These are phyloP conservation scores for Erpetoichthys calabaricus DNA, from an alignment of 2,797 vertebrate genomes.

Conservation along the genomic window DNA sequence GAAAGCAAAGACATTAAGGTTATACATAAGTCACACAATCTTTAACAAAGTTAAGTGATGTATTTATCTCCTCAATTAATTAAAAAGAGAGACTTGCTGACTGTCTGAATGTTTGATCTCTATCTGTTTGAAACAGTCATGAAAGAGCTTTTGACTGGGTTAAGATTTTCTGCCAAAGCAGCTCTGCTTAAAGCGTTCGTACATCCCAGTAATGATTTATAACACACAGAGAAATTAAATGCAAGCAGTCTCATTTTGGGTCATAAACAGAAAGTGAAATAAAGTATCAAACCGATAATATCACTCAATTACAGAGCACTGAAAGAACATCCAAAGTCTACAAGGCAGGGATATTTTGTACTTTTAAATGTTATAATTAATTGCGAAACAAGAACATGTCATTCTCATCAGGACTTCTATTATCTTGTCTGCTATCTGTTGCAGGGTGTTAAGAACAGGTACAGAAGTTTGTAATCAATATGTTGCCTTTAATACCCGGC, in stretches of 20 bases:
- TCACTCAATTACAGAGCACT: slow-evolving; percentile 21
- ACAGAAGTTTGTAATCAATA: slow-evolving; percentile 56
- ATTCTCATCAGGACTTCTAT: slow-evolving; percentile 29
- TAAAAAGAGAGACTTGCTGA: too few relatives aligned
- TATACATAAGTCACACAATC: too few relatives aligned
- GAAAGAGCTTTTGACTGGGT: slow-evolving; percentile 12
- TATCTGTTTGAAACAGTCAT: slow-evolving; percentile 2
- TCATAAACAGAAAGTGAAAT: slow-evolving; percentile 18
- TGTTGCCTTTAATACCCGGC: slow-evolving; percentile 24
- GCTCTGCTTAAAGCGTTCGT: neutral
- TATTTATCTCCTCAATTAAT: too few relatives aligned
- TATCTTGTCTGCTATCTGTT: slow-evolving; percentile 41
- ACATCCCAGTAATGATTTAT: too few relatives aligned
- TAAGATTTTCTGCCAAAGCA: slow-evolving; percentile 18
- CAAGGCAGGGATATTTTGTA: slow-evolving; percentile 44
- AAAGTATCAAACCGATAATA: slow-evolving; percentile 21
- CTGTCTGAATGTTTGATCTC: too few relatives aligned
- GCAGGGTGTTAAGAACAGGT: slow-evolving; percentile 46
- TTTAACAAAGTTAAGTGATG: too few relatives aligned
- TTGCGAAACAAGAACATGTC: slow-evolving; percentile 40
- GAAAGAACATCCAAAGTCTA: slow-evolving; percentile 32
- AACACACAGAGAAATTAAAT: slow-evolving; percentile 19
- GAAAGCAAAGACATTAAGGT: too few relatives aligned
- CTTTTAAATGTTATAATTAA: slow-evolving; percentile 59
- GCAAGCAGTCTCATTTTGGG: slow-evolving; percentile 6